A percentile compares a stretch with the other conserved stretches of the same genome.
These are phyloP conservation scores for Corapipo altera DNA, from an alignment of 2,113 vertebrate species.

Conservation along the genomic window DNA sequence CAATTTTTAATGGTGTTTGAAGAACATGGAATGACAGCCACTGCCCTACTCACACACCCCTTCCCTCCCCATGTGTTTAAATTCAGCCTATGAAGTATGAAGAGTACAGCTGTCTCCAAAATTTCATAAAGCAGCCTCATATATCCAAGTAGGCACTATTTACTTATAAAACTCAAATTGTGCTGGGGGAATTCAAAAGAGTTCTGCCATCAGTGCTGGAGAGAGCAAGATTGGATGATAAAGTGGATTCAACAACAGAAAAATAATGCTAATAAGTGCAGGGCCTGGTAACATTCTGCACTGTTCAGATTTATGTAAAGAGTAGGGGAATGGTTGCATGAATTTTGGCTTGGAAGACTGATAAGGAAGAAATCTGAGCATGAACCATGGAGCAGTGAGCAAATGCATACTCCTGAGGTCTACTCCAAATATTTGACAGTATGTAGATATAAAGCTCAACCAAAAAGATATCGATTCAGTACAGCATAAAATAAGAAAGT, in stretches of 20 bases:
- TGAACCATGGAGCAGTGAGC: neutral
- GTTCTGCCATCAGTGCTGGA: neutral
- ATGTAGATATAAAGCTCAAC: neutral
- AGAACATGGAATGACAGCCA: neutral
- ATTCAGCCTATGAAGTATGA: neutral
- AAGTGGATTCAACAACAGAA: neutral
- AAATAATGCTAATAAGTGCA: neutral
- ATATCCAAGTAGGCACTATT: neutral
- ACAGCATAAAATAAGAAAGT: neutral
- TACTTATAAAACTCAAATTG: neutral
- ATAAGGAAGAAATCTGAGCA: neutral
- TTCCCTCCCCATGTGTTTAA: fast-evolving
- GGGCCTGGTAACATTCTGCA: neutral
- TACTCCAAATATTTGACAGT: neutral
- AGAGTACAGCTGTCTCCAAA: neutral
- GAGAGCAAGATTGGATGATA: neutral
- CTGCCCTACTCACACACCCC: neutral
- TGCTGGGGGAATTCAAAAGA: neutral
- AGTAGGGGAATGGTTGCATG: neutral
- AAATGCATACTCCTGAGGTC: neutral
- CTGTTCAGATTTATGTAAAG: neutral
- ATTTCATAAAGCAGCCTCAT: neutral
- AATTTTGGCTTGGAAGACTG: neutral
- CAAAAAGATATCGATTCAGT: neutral
- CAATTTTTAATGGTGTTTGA: neutral